These are phyloP conservation scores for Heloderma charlesbogerti DNA, from an alignment of 2,113 vertebrate genomes.

Conservation along the genomic window DNA sequence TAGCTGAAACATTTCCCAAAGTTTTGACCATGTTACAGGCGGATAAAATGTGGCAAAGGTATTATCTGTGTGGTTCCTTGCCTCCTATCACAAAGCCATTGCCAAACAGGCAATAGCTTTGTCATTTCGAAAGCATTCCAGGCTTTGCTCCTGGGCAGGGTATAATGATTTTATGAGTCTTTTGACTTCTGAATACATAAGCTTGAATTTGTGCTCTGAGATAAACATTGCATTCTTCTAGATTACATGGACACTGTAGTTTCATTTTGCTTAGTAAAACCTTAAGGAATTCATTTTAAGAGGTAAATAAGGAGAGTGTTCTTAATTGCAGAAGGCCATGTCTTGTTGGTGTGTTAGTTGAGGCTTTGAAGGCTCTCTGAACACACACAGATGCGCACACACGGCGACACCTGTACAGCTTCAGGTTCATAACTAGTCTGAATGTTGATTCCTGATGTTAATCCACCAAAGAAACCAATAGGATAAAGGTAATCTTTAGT, in stretches of 20 bases:
- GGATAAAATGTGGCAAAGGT: not conserved
- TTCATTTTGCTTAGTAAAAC: not conserved
- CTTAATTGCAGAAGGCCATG: not conserved
- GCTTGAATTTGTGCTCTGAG: not conserved
- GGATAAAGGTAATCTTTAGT: too few relatives aligned
- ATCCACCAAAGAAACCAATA: not conserved
- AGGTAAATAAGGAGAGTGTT: not conserved
- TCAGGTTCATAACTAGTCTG: accelerated
- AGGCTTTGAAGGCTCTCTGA: not conserved
- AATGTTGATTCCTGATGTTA: not conserved
- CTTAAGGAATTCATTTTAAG: not conserved
- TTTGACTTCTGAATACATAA: not conserved
- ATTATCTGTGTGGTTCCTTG: not conserved
- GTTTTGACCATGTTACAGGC: not conserved
- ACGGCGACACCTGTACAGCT: not conserved
- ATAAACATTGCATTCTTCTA: not conserved
- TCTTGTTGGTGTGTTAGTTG: not conserved
- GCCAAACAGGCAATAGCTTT: not conserved
- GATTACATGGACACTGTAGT: not conserved
- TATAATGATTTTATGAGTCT: not conserved
- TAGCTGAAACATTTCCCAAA: not conserved
- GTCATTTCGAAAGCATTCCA: accelerated
- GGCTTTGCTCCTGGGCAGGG: not conserved
- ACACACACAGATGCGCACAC: not conserved
- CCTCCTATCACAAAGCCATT: not conserved